Conservation (phyloP, 2,113 vertebrate genomes). For the Synchiropus splendidus region DNA sequence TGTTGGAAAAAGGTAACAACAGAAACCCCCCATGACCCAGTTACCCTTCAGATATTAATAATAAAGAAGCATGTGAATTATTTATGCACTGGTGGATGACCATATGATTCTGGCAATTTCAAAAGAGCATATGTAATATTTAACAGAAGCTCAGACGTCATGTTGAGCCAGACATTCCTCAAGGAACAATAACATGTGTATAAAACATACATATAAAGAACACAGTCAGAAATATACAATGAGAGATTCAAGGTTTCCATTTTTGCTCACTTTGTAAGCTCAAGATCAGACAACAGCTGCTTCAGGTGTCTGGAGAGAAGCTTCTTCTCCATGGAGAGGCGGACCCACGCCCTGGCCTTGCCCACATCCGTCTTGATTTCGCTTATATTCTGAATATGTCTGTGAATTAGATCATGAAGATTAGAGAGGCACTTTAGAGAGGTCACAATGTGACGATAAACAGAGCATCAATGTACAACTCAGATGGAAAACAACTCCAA, state of each 20-base stretch:
- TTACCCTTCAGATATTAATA: conserved; percentile 56
- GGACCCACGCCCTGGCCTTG: conserved; percentile 94
- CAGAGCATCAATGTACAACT: neutral
- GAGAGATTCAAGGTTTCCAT: neutral
- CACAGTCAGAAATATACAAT: neutral
- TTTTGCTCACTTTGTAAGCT: conserved; percentile 86
- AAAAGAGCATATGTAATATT: conserved; percentile 42
- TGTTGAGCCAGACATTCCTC: conserved; percentile 24
- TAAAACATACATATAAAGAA: neutral
- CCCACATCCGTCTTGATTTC: conserved; percentile 98
- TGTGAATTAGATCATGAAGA: conserved; percentile 28
- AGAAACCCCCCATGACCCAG: conserved; percentile 41
- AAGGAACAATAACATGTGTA: conserved; percentile 22
- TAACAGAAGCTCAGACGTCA: conserved; percentile 32
- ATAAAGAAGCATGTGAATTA: conserved; percentile 55
- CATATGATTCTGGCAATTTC: conserved; percentile 37
- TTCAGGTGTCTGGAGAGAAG: conserved; percentile 94
- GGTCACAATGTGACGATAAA: too few species aligned
- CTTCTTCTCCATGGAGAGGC: conserved; percentile 98
- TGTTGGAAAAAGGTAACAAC: neutral
- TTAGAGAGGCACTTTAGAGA: too few species aligned
- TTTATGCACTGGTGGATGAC: conserved; percentile 40
- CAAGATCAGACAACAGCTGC: conserved; percentile 90
- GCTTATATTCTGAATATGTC: conserved; percentile 95
- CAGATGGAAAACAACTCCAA: too few species aligned